Percentiles rank a stretch among this genome's conserved stretches.
Conservation (phyloP, 2,113 vertebrate species). For the Pleuronectes platessa region DNA sequence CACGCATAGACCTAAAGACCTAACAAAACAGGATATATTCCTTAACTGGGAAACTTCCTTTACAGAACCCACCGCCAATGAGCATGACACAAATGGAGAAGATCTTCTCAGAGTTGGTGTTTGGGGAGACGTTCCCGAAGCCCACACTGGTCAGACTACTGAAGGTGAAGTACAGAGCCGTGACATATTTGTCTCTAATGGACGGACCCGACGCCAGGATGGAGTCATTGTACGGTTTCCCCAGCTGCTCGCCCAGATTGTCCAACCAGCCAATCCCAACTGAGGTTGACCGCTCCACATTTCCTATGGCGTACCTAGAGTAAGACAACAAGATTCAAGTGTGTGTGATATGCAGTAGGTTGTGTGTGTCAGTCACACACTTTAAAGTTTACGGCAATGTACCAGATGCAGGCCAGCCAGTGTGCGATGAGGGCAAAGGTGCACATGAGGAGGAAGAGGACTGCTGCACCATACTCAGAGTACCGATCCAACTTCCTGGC, state of each 20-base stretch:
- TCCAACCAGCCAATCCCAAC: slow-evolving; percentile 88
- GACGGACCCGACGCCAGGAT: slow-evolving; percentile 82
- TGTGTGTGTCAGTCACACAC: background rate
- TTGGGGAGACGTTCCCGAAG: slow-evolving; percentile 92
- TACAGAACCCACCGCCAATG: slow-evolving; percentile 87
- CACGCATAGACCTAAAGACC: too few relatives aligned
- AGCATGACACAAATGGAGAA: slow-evolving; percentile 96
- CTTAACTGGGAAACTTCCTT: background rate
- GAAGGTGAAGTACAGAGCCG: slow-evolving; percentile 94
- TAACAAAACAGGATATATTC: background rate
- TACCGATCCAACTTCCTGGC: slow-evolving; percentile 91
- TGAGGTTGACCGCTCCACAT: slow-evolving; percentile 83
- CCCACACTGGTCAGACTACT: slow-evolving; percentile 94
- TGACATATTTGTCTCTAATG: slow-evolving; percentile 93
- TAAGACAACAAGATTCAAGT: background rate
- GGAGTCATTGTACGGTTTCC: slow-evolving; percentile 86
- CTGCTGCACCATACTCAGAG: slow-evolving; percentile 89
- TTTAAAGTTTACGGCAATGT: slow-evolving; percentile 69
- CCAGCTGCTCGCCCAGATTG: slow-evolving; percentile 88
- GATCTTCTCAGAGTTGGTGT: slow-evolving; percentile 94
- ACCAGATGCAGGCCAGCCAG: slow-evolving; percentile 99
- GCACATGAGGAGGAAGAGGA: slow-evolving; percentile 92
- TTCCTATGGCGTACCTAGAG: slow-evolving; percentile 84
- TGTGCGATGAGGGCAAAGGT: slow-evolving; percentile 92
- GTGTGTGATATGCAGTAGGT: background rate